Evolutionary conservation across 2,113 vertebrate species (phyloP), one percentile per base, ranked within the genome.

Genomic region (Anoura caudifer): DNA sequence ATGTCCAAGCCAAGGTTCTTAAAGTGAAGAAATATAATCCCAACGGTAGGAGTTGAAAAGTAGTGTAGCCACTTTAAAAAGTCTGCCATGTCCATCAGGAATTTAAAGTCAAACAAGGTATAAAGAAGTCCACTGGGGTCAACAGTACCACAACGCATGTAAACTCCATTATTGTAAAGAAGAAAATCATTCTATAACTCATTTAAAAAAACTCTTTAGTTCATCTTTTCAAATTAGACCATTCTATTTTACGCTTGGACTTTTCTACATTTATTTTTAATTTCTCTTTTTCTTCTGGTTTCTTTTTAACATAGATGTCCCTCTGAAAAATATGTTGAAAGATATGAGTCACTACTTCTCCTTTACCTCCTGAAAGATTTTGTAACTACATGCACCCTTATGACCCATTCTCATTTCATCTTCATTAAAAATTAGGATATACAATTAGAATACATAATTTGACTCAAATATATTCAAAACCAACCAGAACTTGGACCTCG

Each of bases 361-460:
- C 88, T 69, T 95, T 91, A 93, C 54, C 69, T 95, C 63, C 41
- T 95, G 88, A 95, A 97, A 94, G 70, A 96, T 95, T 97, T 84
- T 95, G 91, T 96, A 97, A 97, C 65, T 97, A 96, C 92, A 97
- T 65, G 90, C 8, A 90, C 61, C 70, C 63, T 73, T 67, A 38
- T 92, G 79, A 97, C 69, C 77, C 38, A 15, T 92, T 97, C 85
- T 97, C 86, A 95, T 96, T 94, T 94, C 28, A 52, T 33, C 81
- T 92, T 96, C 87, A 97, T 95, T 96, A 95, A 95, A 93, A 97
- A 95, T 91, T 88, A 86, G 84, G 67, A 70, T 94, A 52, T 97
- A 96, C 87, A 95, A 97, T 97, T 95, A 96, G 82, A 97, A 95
- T 96, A 92, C n/a, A 22, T 90, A 90, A 95, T 96, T 95, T 88